Evolutionary conservation across 2,113 vertebrate species (phyloP), one percentile per base, ranked within the genome.

Genomic region (Jacana jacana): DNA sequence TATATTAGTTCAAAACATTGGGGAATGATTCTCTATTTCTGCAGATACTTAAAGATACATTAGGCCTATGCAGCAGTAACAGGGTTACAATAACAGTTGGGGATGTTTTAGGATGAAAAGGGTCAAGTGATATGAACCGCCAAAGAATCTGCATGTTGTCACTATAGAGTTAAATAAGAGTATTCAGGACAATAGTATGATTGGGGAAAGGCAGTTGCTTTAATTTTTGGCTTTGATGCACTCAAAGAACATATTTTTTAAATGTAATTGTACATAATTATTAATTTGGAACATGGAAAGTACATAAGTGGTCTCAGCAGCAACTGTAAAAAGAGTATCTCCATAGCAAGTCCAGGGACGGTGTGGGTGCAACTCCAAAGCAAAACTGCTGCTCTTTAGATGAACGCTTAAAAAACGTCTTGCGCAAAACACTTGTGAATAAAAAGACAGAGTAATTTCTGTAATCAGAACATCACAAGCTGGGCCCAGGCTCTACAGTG

Each of bases 1-100:
- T 81, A 77, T 48, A 77, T 94, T 82, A 61, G 37, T 87, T 96
- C 76, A 79, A 95, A 84, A 95, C 75, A n/a, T 52, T 71, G 72
- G 40, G 55, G 54, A 72, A 35, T 88, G 48, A 7, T 84, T 91
- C 85, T 86, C 52, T 78, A 52, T 89, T 90, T 64, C 52, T 55
- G 52, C 63, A 95, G 86, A 95, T 52, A n/a, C 48, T 76, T 76
- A 69, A 94, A 57, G 65, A 91, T 9, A 64, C 0, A 1, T 68
- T 73, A 28, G 51, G 49, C 25, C 69, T 65, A 20, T 91, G 35
- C 46, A 63, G 54, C 11, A 13, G 52, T 72, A 87, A n/a, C 4
- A 28, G 44, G 33, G 15, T 70, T 93, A 31, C 86, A 60, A 79
- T 75, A 71, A 63, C 7, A 42, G 52, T 2, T 78, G 46, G 57